A percentile compares a stretch with the other conserved stretches of the same genome.
These are phyloP conservation scores for Falco peregrinus DNA, from an alignment of 2,797 vertebrate species.

Conservation along the genomic window DNA sequence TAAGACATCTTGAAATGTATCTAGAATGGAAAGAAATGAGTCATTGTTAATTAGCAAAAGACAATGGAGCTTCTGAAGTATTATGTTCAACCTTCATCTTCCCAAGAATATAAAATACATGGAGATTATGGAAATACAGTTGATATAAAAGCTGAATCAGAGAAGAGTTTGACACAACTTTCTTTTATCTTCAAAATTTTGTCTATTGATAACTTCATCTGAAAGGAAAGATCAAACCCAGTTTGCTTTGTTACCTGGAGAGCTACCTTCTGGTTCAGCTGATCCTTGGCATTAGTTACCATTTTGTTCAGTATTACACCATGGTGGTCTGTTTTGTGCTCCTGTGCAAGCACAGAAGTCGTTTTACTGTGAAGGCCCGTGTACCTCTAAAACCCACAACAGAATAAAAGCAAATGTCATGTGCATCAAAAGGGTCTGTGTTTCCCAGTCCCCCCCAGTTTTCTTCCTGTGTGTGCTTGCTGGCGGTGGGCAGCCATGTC, in stretches of 20 bases:
- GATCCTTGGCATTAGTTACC: accelerated
- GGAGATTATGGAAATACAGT: background rate
- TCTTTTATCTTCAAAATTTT: background rate
- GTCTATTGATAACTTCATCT: background rate
- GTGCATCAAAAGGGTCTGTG: too few species aligned
- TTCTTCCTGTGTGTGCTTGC: background rate
- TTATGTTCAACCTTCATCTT: constrained; percentile 27
- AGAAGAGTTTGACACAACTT: background rate
- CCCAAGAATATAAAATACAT: constrained; percentile 21
- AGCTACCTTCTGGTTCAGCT: background rate
- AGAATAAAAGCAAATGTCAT: background rate
- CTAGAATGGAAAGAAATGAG: constrained; percentile 28
- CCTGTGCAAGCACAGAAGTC: background rate
- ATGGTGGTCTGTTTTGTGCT: background rate
- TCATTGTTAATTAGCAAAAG: constrained; percentile 53
- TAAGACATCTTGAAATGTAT: constrained; percentile 37
- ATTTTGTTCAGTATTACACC: too few species aligned
- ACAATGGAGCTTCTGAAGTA: constrained; percentile 49
- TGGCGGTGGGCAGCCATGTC: background rate
- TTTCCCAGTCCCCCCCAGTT: background rate
- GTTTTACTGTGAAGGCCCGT: background rate
- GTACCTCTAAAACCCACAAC: too few species aligned
- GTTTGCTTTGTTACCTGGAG: background rate
- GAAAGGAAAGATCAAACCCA: background rate
- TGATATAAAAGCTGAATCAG: constrained; percentile 38